Base-by-base conservation (phyloP, 2,113 vertebrate genomes). In the Phrynosoma blainvillii region DNA sequence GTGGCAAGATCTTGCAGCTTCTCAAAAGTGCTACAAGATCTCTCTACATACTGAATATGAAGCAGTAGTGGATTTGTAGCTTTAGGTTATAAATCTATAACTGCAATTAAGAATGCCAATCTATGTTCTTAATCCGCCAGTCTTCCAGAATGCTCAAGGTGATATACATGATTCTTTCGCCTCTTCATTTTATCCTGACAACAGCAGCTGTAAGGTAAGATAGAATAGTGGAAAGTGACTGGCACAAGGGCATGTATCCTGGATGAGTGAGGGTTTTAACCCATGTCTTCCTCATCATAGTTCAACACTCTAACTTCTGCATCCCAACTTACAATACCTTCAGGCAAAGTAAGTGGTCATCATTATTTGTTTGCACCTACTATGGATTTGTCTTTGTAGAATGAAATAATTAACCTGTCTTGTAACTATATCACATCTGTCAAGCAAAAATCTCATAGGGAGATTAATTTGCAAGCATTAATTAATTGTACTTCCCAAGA, bases 401-500 rank as follows among this genome's bases (percentile, higher is more conserved):
- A 81, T 36, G 70, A 5, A 76, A 88, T 84, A 85, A 84, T 91
- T 92, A 90, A 89, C 59, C 90, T 23, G 30, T 16, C 88, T 91
- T 27, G 27, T 11, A 85, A 27, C 88, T 90, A 84, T 77, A 0
- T 27, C 66, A 0, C 79, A 47, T 85, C 52, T 79, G 82, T 84
- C 32, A 77, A 90, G 88, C 52, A 92, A 92, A 36, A 59, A 92
- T 87, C 71, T 90, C 90, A 84, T 89, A 82, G 81, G 68, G 79
- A 87, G 79, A 74, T 81, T 80, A 91, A 68, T 87, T 13, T 77
- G 79, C 92, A 91, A 90, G 85, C 68, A 18, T 62, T 90, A 93
- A 90, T 91, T 86, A 47, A 85, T 91, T 89, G 90, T 83, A 81
- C 62, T 84, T 93, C 83, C 86, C 80, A 71, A 90, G 85, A 91